These are phyloP conservation scores for Autographa gamma DNA, from an alignment of 2,888 invertebrate genomes.

Conservation along the genomic window DNA sequence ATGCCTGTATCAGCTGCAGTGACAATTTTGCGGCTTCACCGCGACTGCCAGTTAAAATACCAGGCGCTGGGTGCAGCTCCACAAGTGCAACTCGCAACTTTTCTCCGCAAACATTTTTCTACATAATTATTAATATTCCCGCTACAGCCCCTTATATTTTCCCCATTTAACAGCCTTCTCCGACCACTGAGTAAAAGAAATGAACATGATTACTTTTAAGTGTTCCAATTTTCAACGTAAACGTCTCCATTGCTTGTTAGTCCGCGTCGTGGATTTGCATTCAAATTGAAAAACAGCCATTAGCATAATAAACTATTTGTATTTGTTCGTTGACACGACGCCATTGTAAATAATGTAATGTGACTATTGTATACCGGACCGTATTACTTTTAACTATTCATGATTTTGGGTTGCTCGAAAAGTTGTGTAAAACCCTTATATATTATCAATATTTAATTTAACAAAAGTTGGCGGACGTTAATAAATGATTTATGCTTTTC, in stretches of 20 bases:
- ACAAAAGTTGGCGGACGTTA: not conserved
- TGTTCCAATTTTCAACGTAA: slow-evolving; percentile 26
- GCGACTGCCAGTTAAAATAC: slow-evolving; percentile 1
- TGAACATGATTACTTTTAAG: slow-evolving; percentile 28
- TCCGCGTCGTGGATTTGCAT: slow-evolving; percentile 63
- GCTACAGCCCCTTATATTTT: not conserved
- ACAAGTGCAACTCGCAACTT: not conserved
- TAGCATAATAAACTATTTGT: slow-evolving; percentile 67
- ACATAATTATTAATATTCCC: not conserved
- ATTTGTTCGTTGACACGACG: slow-evolving; percentile 61
- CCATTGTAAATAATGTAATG: slow-evolving; percentile 44
- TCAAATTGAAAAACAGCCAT: slow-evolving; percentile 69
- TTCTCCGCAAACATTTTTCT: not conserved
- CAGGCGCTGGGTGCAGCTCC: not conserved
- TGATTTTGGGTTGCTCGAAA: not conserved
- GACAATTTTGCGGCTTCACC: slow-evolving; percentile 4
- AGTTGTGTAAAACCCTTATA: slow-evolving; percentile 5
- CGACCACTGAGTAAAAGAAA: slow-evolving; percentile 8
- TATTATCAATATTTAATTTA: slow-evolving; percentile 1
- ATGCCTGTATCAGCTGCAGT: slow-evolving; percentile 1
- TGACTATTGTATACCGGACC: slow-evolving; percentile 49
- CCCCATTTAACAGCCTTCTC: not conserved
- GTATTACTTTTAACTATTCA: slow-evolving; percentile 37
- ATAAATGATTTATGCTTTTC: not conserved
- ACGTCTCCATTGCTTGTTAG: slow-evolving; percentile 44